Conservation (phyloP, 2,113 vertebrate species). For the Heliornis fulica region DNA sequence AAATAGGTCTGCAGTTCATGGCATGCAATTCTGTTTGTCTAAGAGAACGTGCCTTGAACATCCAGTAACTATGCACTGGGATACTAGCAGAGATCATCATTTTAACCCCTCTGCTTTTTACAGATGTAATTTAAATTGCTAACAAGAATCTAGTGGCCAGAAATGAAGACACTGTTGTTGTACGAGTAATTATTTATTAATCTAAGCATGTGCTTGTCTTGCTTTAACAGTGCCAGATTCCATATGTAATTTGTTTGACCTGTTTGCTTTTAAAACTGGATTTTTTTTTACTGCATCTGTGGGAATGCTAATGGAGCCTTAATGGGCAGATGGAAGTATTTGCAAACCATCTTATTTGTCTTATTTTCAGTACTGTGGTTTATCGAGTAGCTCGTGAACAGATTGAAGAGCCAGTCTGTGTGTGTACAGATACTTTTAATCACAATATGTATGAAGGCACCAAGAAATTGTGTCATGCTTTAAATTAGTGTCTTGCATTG, state of each 20-base stretch:
- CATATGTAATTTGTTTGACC: conserved; percentile 19
- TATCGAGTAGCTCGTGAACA: conserved; percentile 14
- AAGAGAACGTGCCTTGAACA: neutral
- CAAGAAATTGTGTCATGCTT: neutral
- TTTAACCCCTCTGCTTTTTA: neutral
- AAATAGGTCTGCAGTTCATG: neutral
- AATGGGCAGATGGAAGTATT: conserved; percentile 39
- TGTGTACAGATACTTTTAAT: neutral
- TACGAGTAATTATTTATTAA: neutral
- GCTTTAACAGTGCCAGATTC: neutral
- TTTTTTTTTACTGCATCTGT: neutral
- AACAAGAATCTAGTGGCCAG: neutral
- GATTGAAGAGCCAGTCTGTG: neutral
- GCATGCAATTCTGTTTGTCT: neutral
- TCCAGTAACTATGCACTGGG: neutral
- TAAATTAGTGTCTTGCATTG: neutral
- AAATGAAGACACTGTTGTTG: neutral
- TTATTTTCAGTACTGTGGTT: conserved; percentile 44
- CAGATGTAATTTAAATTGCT: neutral
- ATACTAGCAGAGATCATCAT: neutral
- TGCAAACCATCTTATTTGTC: conserved; percentile 33
- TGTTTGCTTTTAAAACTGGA: conserved; percentile 10
- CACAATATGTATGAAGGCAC: neutral
- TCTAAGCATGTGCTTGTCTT: neutral
- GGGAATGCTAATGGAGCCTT: neutral